These are phyloP conservation scores for Anthoscopus minutus DNA, from an alignment of 2,113 vertebrate genomes.

Conservation along the genomic window DNA sequence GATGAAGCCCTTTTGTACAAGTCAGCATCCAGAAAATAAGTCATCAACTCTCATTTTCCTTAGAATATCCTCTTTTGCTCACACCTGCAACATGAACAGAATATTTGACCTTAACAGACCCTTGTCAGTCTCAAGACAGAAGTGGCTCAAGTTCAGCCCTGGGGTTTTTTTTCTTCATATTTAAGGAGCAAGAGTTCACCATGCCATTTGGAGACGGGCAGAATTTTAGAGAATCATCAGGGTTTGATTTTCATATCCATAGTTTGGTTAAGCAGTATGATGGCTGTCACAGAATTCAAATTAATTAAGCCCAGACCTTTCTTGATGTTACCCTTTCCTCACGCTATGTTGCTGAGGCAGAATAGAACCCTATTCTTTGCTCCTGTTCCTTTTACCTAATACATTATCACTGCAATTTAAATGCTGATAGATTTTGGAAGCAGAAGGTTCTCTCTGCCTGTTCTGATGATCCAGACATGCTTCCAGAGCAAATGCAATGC, in stretches of 20 bases:
- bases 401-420: neutral
- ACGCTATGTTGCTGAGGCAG: neutral
- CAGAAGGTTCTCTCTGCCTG: neutral
- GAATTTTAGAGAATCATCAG: neutral
- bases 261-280: neutral
- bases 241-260: neutral
- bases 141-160: neutral
- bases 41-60: neutral
- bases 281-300: neutral
- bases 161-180: neutral
- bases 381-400: neutral
- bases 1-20: neutral
- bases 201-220: neutral
- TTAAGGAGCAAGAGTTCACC: neutral
- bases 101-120: neutral
- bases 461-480: neutral
- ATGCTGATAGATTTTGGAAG: neutral
- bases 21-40: neutral
- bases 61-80: neutral
- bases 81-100: neutral
- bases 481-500: neutral
- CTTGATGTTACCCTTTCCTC: neutral
- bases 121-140: neutral
- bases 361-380: neutral
- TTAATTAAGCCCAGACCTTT: neutral